Base-by-base conservation (phyloP, 2,797 vertebrate species). In the Acanthurus lineatus region DNA sequence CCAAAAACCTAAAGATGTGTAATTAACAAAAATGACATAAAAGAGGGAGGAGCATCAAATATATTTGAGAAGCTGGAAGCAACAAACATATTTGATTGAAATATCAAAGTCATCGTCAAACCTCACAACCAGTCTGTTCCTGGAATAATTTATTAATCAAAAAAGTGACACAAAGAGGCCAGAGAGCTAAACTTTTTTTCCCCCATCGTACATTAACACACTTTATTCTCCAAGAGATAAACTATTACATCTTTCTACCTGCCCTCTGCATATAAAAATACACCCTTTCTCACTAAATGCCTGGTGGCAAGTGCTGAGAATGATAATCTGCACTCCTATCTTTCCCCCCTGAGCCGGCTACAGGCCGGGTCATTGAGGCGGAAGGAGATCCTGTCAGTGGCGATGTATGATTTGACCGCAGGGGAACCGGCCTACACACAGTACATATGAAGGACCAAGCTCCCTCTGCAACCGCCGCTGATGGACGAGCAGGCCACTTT, bases 331-430 rank as follows among this genome's bases (percentile, higher is more conserved):
- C 58, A 45, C 73, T 69, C 56, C 72, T 66, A 71, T 58, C 69
- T 25, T 72, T 44, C 14, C 53, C 79, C 87, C 73, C 60, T 48
- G 78, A 89, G 88, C 75, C 71, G 20, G 70, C 62, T 60, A 53
- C 59, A 22, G 79, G 84, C 82, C 28, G 52, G 82, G 82, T 89
- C 90, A 88, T 6, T 71, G 82, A 92, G 83, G 88, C 73, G 62
- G 76, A 89, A 87, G 86, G 56, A 86, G 76, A 77, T 86, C 70
- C 81, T 87, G 89, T 89, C 89, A 81, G 75, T 8, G 65, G 73
- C 73, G 49, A 84, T 86, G 81, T 85, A 85, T 88, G 82, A 64
- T 71, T 48, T 15, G 72, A 68, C 75, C 73, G 56, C 83, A 20
- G 77, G 82, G 81, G 67, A 81, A 65, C 45, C 3, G 10, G 57